Percentiles rank a stretch among this genome's conserved stretches.
phyloP scores from a whole-genome alignment of 2,797 vertebrate species.

The Myiothlypis coronata region DNA sequence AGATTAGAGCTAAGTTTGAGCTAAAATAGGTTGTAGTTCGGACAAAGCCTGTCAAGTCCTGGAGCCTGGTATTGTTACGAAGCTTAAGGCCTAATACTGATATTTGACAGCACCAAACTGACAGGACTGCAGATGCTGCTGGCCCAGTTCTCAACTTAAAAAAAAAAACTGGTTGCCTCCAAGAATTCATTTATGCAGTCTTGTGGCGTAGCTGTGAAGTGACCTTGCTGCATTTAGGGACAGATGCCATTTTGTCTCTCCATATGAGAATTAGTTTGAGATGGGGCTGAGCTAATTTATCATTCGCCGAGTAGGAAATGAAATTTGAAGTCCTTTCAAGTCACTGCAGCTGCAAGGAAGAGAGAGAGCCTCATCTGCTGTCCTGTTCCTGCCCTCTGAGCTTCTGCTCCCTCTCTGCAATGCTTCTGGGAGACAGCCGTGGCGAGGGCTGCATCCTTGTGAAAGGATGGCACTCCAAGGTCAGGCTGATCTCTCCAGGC shows the following conservation, averaged over 20 bases:
- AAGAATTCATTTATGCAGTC: neutral
- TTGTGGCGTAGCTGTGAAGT: neutral
- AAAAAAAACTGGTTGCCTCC: neutral
- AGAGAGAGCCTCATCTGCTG: neutral
- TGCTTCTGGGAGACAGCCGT: neutral
- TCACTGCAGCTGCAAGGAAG: neutral
- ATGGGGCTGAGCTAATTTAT: neutral
- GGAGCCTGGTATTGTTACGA: neutral
- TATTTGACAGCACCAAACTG: neutral
- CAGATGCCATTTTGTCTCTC: neutral
- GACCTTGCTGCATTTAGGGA: neutral
- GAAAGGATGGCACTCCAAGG: neutral
- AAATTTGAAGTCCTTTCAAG: neutral
- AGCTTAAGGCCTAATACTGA: neutral
- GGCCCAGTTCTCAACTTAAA: neutral
- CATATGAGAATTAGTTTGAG: neutral
- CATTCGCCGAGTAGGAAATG: neutral
- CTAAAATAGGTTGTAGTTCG: neutral
- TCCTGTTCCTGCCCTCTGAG: neutral
- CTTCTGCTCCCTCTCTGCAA: neutral
- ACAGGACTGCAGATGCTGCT: neutral
- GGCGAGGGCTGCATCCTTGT: neutral
- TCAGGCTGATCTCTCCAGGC: constrained; percentile 17
- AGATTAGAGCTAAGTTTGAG: neutral
- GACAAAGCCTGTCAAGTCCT: neutral